Conservation (phyloP, 2,797 vertebrate genomes). For the Peromyscus attwateri region DNA sequence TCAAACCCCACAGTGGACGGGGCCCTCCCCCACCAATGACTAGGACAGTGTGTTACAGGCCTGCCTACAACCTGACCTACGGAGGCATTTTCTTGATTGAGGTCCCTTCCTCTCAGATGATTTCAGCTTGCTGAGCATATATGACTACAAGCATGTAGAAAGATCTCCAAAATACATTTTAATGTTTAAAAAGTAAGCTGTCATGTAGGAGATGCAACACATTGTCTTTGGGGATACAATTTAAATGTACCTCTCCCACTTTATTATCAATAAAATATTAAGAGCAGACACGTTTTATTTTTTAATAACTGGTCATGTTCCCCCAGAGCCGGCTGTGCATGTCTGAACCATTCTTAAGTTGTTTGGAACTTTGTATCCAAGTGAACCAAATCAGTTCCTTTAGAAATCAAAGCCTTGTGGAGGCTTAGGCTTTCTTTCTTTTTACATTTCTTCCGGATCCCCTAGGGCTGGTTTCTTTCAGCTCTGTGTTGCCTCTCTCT, state of each 20-base stretch:
- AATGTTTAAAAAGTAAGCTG: constrained; percentile 16
- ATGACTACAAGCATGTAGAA: constrained; percentile 11
- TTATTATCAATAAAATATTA: constrained; percentile 58
- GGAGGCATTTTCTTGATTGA: not conserved
- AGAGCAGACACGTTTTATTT: constrained; percentile 21
- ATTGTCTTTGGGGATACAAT: constrained; percentile 28
- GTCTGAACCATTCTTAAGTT: constrained; percentile 19
- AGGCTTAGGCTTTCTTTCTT: constrained; percentile 25
- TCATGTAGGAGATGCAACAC: not conserved
- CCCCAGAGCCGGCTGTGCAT: not conserved
- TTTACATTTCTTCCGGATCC: constrained; percentile 41
- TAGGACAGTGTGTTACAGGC: not conserved
- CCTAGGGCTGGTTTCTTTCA: constrained; percentile 38
- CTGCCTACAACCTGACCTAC: not conserved
- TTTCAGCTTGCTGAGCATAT: not conserved
- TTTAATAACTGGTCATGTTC: constrained; percentile 51
- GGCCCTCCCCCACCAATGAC: not conserved
- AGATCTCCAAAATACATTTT: constrained; percentile 25
- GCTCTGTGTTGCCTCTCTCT: not conserved
- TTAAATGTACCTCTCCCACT: constrained; percentile 2
- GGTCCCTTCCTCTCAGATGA: not conserved
- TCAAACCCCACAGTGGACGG: not conserved
- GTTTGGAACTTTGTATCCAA: constrained; percentile 50
- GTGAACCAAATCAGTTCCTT: not conserved
- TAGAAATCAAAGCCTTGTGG: constrained; percentile 14